Evolutionary conservation across 1,140 invertebrate species (phyloP).

Genomic region (Subanguina moxae): DNA sequence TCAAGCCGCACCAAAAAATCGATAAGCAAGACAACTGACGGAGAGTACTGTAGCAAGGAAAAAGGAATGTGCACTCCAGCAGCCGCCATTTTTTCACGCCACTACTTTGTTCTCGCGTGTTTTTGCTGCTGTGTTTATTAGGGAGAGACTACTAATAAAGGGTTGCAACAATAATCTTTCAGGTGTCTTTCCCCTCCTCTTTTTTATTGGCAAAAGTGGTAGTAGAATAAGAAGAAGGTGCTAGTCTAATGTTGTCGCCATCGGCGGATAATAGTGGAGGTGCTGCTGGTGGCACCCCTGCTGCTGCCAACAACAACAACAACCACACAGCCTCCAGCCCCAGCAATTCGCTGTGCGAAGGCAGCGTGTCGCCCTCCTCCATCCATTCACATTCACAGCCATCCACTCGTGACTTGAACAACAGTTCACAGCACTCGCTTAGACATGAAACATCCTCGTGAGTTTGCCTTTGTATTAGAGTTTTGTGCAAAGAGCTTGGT

Average conservation of each 20-base stretch:
- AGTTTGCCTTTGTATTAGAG: conserved; percentile 1
- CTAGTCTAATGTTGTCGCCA: conserved; percentile 5
- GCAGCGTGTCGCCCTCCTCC: conserved; percentile 13
- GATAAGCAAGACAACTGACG: background rate
- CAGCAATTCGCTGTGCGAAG: conserved; percentile 12
- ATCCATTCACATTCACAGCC: conserved; percentile 7
- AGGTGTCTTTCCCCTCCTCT: background rate
- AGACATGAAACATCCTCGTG: conserved; percentile 7
- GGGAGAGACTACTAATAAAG: background rate
- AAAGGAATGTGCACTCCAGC: background rate
- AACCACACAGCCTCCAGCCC: background rate
- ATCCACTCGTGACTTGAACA: conserved; percentile 2
- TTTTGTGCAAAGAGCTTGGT: no score
- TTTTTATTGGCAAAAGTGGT: background rate
- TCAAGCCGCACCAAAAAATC: conserved; percentile 1
- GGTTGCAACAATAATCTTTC: background rate
- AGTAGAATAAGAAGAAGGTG: background rate
- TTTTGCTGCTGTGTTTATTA: background rate
- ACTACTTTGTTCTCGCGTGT: background rate
- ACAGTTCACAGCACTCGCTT: conserved; percentile 7
- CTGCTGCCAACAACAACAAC: conserved; percentile 1
- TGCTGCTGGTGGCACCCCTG: no score
- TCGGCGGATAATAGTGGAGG: background rate
- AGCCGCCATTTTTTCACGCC: conserved; percentile 2
- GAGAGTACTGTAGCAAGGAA: background rate